Evolutionary conservation across 1,140 invertebrate genomes (phyloP), one percentile per base, ranked within the genome.

Genomic region (Wasmannia auropunctata): DNA sequence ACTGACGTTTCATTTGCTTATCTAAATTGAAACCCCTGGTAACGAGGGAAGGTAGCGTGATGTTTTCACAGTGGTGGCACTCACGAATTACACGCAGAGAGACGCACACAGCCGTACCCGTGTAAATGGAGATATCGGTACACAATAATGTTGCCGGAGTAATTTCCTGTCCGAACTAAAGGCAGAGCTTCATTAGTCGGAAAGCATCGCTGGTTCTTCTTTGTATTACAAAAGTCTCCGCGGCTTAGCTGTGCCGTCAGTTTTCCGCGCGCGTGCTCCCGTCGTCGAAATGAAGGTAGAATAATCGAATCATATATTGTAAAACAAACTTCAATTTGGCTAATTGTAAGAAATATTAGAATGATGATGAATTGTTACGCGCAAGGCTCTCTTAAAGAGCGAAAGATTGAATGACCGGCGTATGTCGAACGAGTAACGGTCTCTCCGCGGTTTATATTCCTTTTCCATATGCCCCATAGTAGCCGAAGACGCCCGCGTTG

Each of bases 101-200:
- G 51, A 54, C 79, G 63, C 89, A 85, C 88, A 87, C 87, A 91
- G 49, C 16, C 54, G 62, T 46, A 51, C 34, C 25, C 51, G 40
- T 34, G 84, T 77, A 86, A 62, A 90, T 77, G 87, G 87, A 86
- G 84, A 79, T 83, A 83, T 86, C 87, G 67, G 85, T 77, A 88
- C 89, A 91, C 92, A 93, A 93, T 93, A 91, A 92, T 89, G 87
- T 88, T 88, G 83, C 90, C 75, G 81, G 90, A 92, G 92, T 91
- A 94, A 93, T 93, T 94, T 93, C 93, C 93, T 94, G 93, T 92
- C 89, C 56, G 85, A 70, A 43, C 58, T 43, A 25, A 83, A 72
- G 79, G 77, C 81, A 77, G 84, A 88, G 86, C 85, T 90, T 92
- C 92, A 93, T 93, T 94, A 93, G 92, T 87, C 87, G 88, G 89